phyloP scores from a whole-genome alignment of 2,888 invertebrate species.

The Drosophila percnosoma region DNA sequence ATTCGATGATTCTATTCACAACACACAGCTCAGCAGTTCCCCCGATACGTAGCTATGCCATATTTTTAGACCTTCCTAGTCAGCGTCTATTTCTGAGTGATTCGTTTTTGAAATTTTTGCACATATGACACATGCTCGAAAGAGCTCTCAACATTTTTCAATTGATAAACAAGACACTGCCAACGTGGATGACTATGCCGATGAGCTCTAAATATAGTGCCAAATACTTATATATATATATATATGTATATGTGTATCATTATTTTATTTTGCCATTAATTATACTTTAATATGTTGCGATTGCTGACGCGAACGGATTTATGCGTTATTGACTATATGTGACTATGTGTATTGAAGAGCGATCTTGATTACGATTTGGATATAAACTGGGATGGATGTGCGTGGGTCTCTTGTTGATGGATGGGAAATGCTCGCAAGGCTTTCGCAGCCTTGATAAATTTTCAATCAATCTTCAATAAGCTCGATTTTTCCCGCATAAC shows the following conservation, averaged over 20 bases:
- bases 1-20: conserved; percentile 22
- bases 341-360: conserved; percentile 35
- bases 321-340: conserved; percentile 51
- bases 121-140: conserved; percentile 70
- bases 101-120: conserved; percentile 73
- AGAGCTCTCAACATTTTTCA: conserved; percentile 36
- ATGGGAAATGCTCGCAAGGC: neutral
- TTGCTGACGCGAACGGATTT: conserved; percentile 53
- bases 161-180: conserved; percentile 55
- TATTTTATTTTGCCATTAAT: conserved; percentile 42
- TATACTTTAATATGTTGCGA: conserved; percentile 60
- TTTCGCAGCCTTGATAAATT: neutral
- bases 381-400: conserved; percentile 7
- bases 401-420: conserved; percentile 3
- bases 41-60: conserved; percentile 43
- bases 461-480: neutral
- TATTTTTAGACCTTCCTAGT: conserved; percentile 74
- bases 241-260: conserved; percentile 14
- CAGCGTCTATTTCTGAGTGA: conserved; percentile 71
- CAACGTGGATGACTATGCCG: conserved; percentile 41
- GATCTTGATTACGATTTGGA: conserved; percentile 28
- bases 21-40: conserved; percentile 21
- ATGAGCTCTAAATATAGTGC: conserved; percentile 50
- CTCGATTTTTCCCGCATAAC: conserved; percentile 6
- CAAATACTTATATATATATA: conserved; percentile 1